A percentile compares a stretch with the other conserved stretches of the same genome.
Conservation (phyloP, 2,113 vertebrate species). For the Spheniscus mendiculus region DNA sequence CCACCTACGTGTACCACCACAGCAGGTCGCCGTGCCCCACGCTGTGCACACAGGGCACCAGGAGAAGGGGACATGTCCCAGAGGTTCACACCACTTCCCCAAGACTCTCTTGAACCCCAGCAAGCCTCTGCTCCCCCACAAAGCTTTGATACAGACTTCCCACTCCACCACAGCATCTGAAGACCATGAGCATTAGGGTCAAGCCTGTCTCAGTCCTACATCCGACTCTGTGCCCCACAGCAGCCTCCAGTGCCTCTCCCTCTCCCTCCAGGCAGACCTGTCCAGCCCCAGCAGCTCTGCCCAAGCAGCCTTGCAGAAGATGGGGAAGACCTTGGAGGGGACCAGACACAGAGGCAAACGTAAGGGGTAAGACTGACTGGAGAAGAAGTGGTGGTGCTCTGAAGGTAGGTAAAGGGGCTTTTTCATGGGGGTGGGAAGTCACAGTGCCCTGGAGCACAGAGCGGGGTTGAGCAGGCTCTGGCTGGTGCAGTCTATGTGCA, state of each 20-base stretch:
- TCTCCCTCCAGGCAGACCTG: neutral
- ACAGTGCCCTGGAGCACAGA: neutral
- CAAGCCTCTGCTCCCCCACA: neutral
- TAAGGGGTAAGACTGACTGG: too few species aligned
- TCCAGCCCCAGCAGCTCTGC: neutral
- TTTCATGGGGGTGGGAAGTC: neutral
- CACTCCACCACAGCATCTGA: neutral
- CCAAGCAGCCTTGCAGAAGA: neutral
- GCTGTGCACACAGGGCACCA: fast-evolving
- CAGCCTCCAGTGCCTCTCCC: neutral
- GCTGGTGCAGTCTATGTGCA: neutral
- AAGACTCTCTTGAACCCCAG: neutral
- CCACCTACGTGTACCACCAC: too few species aligned
- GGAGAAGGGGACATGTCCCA: neutral
- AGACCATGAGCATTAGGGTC: fast-evolving
- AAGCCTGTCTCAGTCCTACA: neutral
- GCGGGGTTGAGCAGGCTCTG: neutral
- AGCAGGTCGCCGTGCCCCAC: fast-evolving
- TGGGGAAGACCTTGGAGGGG: neutral
- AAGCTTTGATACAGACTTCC: neutral
- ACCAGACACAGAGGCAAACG: fast-evolving
- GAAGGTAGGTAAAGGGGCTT: neutral
- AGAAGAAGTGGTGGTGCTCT: neutral
- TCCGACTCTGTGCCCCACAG: fast-evolving
- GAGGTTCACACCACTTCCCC: neutral